Percentiles rank a stretch among this genome's conserved stretches.
These are phyloP conservation scores for Platorchestia sp. DNA, from an alignment of 1,140 invertebrate genomes.

Conservation along the genomic window DNA sequence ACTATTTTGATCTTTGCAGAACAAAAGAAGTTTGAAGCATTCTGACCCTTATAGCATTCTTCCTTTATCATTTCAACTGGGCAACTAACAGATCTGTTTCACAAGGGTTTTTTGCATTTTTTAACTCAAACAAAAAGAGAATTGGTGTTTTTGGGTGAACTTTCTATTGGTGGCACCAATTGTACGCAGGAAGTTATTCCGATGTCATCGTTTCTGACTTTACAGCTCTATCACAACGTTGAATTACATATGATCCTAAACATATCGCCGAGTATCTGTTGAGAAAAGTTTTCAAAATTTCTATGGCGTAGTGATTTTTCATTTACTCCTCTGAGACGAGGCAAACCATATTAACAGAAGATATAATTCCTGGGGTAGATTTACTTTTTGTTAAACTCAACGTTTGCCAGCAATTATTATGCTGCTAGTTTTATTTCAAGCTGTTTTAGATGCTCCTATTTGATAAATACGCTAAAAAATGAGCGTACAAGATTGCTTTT, in stretches of 20 bases:
- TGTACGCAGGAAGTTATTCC: too few species aligned
- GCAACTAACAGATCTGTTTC: neutral
- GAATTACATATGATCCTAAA: neutral
- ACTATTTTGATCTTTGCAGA: neutral
- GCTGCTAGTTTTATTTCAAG: neutral
- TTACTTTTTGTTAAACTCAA: neutral
- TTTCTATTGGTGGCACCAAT: too few species aligned
- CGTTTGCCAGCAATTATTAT: neutral
- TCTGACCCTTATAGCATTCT: neutral
- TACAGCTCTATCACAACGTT: neutral
- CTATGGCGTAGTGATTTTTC: neutral
- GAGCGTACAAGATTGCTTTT: neutral
- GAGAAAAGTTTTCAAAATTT: neutral
- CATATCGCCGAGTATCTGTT: neutral
- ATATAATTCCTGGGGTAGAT: neutral
- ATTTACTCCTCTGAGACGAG: neutral
- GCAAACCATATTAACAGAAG: neutral
- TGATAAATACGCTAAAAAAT: neutral
- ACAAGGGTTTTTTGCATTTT: neutral
- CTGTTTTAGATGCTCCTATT: neutral
- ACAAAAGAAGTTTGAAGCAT: neutral
- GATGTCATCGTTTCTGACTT: neutral
- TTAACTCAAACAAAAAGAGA: neutral
- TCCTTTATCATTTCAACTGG: neutral
- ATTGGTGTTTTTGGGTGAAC: neutral